Percentiles rank a stretch among this genome's conserved stretches.
phyloP scores from a whole-genome alignment of 1,140 invertebrate species.

The Lasioglossum albipes region DNA sequence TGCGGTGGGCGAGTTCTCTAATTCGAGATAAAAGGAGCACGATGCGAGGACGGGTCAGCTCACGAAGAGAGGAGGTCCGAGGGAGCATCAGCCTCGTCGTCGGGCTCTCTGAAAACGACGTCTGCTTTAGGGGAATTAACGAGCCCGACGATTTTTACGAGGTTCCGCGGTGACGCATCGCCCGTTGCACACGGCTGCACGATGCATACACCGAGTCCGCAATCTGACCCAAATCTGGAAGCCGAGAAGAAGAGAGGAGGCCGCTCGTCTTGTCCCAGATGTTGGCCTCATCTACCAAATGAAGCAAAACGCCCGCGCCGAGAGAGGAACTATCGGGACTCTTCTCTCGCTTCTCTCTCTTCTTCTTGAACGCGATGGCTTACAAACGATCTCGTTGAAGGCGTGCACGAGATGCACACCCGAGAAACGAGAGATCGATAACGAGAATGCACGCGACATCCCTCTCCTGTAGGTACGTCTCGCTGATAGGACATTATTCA shows the following conservation, averaged over 20 bases:
- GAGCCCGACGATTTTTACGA: slow-evolving; percentile 40
- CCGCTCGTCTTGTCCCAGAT: slow-evolving; percentile 64
- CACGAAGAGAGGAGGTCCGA: neutral
- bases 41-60: neutral
- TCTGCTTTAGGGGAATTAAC: slow-evolving; percentile 35
- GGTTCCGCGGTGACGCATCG: slow-evolving; percentile 37
- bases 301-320: slow-evolving; percentile 61
- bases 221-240: slow-evolving; percentile 75
- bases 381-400: slow-evolving; percentile 38
- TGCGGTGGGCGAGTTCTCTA: neutral
- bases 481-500: slow-evolving; percentile 38
- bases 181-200: slow-evolving; percentile 22
- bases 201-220: slow-evolving; percentile 43
- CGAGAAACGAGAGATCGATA: slow-evolving; percentile 35
- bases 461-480: neutral
- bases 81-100: neutral
- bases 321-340: slow-evolving; percentile 36
- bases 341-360: neutral
- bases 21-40: neutral
- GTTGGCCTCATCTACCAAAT: slow-evolving; percentile 72
- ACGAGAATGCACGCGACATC: slow-evolving; percentile 30
- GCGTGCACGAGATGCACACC: slow-evolving; percentile 4
- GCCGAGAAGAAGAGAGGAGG: slow-evolving; percentile 31
- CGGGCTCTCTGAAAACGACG: slow-evolving; percentile 40
- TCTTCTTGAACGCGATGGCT: slow-evolving; percentile 6